Evolutionary conservation across 1,140 invertebrate genomes (phyloP).

Genomic region (Diorhabda elongata): DNA sequence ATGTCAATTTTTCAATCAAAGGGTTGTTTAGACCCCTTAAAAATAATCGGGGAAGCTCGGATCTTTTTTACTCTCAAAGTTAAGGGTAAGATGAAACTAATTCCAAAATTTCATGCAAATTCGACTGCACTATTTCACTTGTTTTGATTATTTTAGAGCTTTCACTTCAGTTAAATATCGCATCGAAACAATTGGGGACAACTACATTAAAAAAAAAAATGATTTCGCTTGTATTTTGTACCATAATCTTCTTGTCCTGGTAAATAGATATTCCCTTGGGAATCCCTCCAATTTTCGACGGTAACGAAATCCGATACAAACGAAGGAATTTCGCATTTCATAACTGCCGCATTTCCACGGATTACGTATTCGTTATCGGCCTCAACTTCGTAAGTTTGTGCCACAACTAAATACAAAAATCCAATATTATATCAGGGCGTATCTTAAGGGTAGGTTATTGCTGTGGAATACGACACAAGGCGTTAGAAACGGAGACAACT

Average conservation of each 20-base stretch:
- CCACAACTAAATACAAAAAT: conserved; percentile 59
- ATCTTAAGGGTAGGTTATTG: too few species aligned
- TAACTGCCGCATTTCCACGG: conserved; percentile 77
- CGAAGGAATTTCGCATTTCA: conserved; percentile 83
- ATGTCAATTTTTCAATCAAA: background rate
- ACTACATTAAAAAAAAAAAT: too few species aligned
- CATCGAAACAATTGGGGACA: too few species aligned
- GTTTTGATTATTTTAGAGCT: too few species aligned
- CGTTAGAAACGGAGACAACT: too few species aligned
- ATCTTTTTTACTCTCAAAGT: background rate
- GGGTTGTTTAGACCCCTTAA: background rate
- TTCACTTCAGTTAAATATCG: too few species aligned
- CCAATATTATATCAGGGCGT: too few species aligned
- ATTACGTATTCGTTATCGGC: conserved; percentile 85
- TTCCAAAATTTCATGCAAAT: background rate
- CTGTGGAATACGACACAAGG: too few species aligned
- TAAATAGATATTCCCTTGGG: conserved; percentile 65
- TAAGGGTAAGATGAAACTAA: background rate
- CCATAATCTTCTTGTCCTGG: conserved; percentile 47
- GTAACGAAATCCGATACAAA: conserved; percentile 83
- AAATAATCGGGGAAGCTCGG: background rate
- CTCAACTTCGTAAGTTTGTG: conserved; percentile 75
- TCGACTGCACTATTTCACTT: background rate
- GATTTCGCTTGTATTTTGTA: conserved; percentile 19
- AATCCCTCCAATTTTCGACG: conserved; percentile 77